Base-by-base conservation (phyloP, 2,797 vertebrate species). In the Epinephelus awoara region DNA sequence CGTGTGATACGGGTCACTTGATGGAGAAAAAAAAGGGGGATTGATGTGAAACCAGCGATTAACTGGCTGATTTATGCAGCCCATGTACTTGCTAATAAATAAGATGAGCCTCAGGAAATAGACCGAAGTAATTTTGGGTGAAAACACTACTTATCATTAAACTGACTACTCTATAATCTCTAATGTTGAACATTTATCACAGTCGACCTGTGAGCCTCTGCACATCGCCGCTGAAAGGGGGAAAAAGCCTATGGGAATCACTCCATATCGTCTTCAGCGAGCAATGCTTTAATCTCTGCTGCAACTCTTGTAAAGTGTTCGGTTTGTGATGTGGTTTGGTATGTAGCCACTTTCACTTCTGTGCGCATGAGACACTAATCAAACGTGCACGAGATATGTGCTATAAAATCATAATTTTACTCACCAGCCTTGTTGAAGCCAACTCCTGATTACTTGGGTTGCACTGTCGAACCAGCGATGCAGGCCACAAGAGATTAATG, bases 131-230 rank as follows among this genome's bases (percentile, higher is more conserved):
- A 88, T 77, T 82, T 76, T 5, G 38, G 25, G 40, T 29, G 21
- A 79, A 79, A 82, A 79, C 61, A 72, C 52, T 34, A 65, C 61
- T 77, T 72, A 79, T 85, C 64, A 74, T 77, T 79, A 66, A 75
- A 66, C 14, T 67, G 67, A 71, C 59, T 44, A 57, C 67, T 67
- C 18, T 74, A 29, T 77, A 74, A 80, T 86, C 47, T 73, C 72
- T 71, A 61, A 64, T 74, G 62, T 40, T 69, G 58, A 67, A 46
- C 76, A 72, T 85, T 84, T 73, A 70, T 89, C 82, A 79, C 46
- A 56, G 67, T 25, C 21, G 46, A 87, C 79, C 82, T 68, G 42
- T 58, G 57, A 79, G 79, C 62, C 62, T 50, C 34, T 47, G 34
- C 44, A 67, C 51, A 66, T 17, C 8, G 3, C 40, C 56, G 67